These are phyloP conservation scores for Spisula subtruncata DNA, from an alignment of 2,888 invertebrate genomes.

Conservation along the genomic window DNA sequence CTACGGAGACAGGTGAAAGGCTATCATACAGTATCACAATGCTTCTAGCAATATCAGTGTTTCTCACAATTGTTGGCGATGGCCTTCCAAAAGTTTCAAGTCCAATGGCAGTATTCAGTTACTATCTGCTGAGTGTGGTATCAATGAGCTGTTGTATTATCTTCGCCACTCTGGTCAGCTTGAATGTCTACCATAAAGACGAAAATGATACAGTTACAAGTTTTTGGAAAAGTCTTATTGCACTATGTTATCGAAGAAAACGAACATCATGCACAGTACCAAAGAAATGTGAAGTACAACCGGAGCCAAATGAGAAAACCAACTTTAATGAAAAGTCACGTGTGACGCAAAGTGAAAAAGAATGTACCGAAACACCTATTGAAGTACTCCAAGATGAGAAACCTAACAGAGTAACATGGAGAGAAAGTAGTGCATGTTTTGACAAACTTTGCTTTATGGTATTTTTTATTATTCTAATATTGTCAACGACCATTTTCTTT, in stretches of 20 bases:
- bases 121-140: conserved; percentile 63
- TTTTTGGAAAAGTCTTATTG: background rate
- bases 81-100: conserved; percentile 65
- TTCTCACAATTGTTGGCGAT: conserved; percentile 70
- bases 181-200: background rate
- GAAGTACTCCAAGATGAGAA: background rate
- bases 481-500: background rate
- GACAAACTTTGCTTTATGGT: background rate
- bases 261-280: background rate
- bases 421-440: background rate
- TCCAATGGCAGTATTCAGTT: conserved; percentile 69
- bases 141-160: conserved; percentile 49
- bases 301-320: background rate
- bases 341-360: background rate
- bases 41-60: conserved; percentile 70
- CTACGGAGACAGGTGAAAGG: conserved; percentile 70
- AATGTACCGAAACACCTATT: background rate
- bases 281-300: background rate
- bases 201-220: background rate
- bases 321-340: background rate
- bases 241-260: background rate
- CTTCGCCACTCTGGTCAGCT: background rate
- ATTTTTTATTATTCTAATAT: background rate
- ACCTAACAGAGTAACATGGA: background rate
- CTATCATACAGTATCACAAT: conserved; percentile 68